Conservation (phyloP, 2,888 invertebrate genomes). For the Lordiphosa andalusiaca region DNA sequence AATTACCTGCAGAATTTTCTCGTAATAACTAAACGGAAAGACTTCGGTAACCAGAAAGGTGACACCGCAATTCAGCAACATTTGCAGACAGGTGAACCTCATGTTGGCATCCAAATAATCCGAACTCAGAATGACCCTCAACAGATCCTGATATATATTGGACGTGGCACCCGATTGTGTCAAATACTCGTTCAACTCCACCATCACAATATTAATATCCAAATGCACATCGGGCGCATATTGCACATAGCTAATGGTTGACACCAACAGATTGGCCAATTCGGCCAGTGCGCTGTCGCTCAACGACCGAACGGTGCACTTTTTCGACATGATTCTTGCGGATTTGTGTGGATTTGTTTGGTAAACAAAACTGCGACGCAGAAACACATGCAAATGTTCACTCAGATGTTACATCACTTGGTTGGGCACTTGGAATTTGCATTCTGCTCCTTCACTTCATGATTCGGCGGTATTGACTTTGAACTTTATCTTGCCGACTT, state of each 20-base stretch:
- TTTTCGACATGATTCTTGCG: conserved; percentile 83
- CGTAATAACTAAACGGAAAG: conserved; percentile 87
- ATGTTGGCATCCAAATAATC: conserved; percentile 86
- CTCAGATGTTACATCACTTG: conserved; percentile 54
- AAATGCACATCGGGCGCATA: conserved; percentile 82
- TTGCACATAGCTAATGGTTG: conserved; percentile 83
- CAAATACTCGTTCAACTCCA: conserved; percentile 83
- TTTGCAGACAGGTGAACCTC: conserved; percentile 84
- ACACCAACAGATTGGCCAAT: conserved; percentile 83
- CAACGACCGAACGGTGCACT: conserved; percentile 83
- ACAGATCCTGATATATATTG: conserved; percentile 86
- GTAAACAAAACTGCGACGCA: conserved; percentile 62
- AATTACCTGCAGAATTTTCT: conserved; percentile 85
- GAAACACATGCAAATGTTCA: conserved; percentile 9
- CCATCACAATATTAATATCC: conserved; percentile 83
- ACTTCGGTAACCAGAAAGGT: conserved; percentile 85
- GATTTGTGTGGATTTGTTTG: conserved; percentile 13
- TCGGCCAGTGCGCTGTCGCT: conserved; percentile 83
- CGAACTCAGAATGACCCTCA: conserved; percentile 84
- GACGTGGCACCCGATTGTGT: conserved; percentile 84
- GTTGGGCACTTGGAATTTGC: neutral
- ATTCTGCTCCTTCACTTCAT: neutral
- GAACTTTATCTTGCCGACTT: neutral
- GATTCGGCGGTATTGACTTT: neutral
- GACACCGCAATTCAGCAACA: conserved; percentile 85